phyloP scores from a whole-genome alignment of 2,797 vertebrate genomes.

The Bradypus variegatus region DNA sequence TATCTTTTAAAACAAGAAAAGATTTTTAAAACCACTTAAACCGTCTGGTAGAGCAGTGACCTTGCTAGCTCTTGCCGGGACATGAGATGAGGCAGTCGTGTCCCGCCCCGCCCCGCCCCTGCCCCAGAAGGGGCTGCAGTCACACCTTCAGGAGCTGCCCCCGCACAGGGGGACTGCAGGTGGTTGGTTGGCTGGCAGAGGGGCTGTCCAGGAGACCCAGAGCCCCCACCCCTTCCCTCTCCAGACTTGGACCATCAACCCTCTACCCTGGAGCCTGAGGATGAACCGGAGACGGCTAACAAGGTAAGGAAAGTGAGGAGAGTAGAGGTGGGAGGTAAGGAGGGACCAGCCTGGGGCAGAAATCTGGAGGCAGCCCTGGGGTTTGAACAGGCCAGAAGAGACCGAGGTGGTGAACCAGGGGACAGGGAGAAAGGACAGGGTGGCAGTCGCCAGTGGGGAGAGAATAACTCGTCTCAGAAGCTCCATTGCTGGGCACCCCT shows the following conservation, averaged over 20 bases:
- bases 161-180: background rate
- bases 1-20: constrained; percentile 7
- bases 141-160: no score
- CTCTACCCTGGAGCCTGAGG: background rate
- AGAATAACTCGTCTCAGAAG: background rate
- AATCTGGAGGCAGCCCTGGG: background rate
- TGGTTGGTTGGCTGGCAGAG: background rate
- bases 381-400: no score
- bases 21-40: background rate
- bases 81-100: background rate
- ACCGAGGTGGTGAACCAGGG: background rate
- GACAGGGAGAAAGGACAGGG: background rate
- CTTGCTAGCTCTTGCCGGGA: background rate
- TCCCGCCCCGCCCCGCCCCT: background rate
- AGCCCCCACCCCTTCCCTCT: background rate
- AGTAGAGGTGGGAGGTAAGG: background rate
- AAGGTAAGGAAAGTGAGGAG: background rate
- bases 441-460: background rate
- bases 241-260: background rate
- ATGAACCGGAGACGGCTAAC: background rate
- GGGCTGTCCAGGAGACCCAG: background rate
- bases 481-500: background rate
- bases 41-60: background rate
- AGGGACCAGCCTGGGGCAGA: background rate
- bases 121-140: background rate